Conservation (phyloP, 2,888 invertebrate genomes). For the Onthophagus sagittarius region DNA sequence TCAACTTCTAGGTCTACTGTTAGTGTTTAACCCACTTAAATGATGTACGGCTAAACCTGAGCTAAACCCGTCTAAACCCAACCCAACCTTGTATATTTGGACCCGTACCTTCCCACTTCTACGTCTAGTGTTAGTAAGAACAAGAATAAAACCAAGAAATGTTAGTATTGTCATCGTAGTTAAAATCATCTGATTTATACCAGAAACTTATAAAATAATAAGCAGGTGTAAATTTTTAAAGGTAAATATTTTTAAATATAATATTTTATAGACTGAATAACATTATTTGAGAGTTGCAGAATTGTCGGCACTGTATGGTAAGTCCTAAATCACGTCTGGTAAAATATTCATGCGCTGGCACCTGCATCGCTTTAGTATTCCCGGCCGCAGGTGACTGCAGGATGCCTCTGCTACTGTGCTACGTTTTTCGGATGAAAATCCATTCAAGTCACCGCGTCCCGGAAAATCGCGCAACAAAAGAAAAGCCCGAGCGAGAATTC, state of each 20-base stretch:
- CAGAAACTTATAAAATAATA: too few species aligned
- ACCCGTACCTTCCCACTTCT: too few species aligned
- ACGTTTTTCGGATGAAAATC: neutral
- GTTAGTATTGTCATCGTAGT: too few species aligned
- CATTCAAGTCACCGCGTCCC: neutral
- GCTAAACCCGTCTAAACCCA: too few species aligned
- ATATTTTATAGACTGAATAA: neutral
- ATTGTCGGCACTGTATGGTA: neutral
- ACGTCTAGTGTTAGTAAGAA: too few species aligned
- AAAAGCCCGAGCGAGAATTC: conserved; percentile 1
- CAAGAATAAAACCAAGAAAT: too few species aligned
- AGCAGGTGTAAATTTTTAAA: neutral
- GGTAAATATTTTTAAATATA: neutral
- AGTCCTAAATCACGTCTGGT: neutral
- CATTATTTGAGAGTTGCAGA: neutral
- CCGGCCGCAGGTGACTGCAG: neutral
- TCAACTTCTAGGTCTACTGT: too few species aligned
- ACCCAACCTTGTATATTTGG: too few species aligned
- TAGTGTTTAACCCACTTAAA: too few species aligned
- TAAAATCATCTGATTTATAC: too few species aligned
- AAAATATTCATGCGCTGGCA: neutral
- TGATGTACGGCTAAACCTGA: too few species aligned
- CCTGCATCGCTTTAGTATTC: neutral
- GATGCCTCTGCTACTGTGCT: neutral
- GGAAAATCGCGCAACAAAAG: neutral